Evolutionary conservation across 53 echinoderm and acorn worm species (phyloP).

Genomic region (Stichopus horrens): DNA sequence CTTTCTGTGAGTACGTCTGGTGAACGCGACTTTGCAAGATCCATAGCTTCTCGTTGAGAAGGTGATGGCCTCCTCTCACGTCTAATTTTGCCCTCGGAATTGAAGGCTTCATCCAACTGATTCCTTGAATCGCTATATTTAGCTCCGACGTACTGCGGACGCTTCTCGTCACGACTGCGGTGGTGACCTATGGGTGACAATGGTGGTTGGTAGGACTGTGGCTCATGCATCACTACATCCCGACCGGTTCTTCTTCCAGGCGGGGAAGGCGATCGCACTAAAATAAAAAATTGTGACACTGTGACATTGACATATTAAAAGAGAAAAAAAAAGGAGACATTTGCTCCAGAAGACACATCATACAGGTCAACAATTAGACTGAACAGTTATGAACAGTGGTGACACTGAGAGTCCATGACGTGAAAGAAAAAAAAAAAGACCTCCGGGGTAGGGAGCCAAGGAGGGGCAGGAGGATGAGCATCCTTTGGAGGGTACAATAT

Average conservation of each 20-base stretch:
- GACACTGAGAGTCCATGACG: no score
- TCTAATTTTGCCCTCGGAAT: slow-evolving; percentile 20
- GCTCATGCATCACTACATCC: slow-evolving; percentile 42
- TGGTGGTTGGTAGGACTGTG: slow-evolving; percentile 38
- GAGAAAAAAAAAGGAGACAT: no score
- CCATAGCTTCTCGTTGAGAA: slow-evolving; percentile 48
- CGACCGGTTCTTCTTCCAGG: slow-evolving; percentile 66
- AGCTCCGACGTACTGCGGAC: slow-evolving; percentile 31
- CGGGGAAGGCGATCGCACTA: slow-evolving; percentile 79
- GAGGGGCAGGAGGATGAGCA: no score
- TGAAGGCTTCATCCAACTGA: slow-evolving; percentile 38
- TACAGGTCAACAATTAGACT: no score
- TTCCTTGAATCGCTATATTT: slow-evolving; percentile 23
- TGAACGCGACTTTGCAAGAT: slow-evolving; percentile 54
- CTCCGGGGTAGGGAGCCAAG: no score
- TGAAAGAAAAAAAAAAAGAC: no score
- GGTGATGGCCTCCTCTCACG: slow-evolving; percentile 66
- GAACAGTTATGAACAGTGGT: no score
- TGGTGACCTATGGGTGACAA: slow-evolving; percentile 34
- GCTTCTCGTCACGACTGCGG: slow-evolving; percentile 33
- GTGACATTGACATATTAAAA: no score
- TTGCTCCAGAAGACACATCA: no score
- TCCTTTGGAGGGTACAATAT: no score
- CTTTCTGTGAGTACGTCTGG: slow-evolving; percentile 69
- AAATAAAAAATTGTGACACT: background rate